Evolutionary conservation across 2,797 vertebrate species (phyloP), one percentile per base, ranked within the genome.

Genomic region (Megaceryle alcyon): DNA sequence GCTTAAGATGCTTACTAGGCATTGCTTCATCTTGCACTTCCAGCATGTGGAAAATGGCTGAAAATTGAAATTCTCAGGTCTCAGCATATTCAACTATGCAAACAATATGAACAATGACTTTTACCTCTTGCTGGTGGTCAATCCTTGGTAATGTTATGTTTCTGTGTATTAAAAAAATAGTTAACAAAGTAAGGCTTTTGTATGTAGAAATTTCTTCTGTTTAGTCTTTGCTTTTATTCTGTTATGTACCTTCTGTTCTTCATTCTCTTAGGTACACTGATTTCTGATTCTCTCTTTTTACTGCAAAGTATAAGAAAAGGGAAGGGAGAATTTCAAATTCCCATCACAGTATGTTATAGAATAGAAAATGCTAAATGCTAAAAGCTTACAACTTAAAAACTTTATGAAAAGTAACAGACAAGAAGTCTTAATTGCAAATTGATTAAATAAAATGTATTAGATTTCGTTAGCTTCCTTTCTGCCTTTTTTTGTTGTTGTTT

Each of bases 41-140:
- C 37, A 78, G 53, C 19, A 29, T 68, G 44, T 5, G 4, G 57
- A 81, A 93, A 69, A 84, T 22, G 6, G 43, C 26, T 82, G 84
- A 72, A 92, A 92, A 79, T 59, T 88, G 33, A 21, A 93, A 43
- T 88, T 88, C 90, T 84, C 66, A 83, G n/a, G 48, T 86, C 41
- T 71, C 29, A 20, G 59, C 21, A 6, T 49, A n/a, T 92, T 53
- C 3, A 7, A 37, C 44, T 78, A 41, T 31, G 39, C 20, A 79
- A 59, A 64, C 26, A 23, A 37, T 23, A 65, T 15, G 66, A 75
- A 51, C 44, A 7, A 13, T 41, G 82, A 15, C n/a, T 60, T 88
- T 53, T 80, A 78, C 39, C 37, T 68, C 53, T 80, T 95, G 57
- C 68, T 77, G 13, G 25, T 2, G 4, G 21, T 88, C 43, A 63